Evolutionary conservation across 2,888 invertebrate species (phyloP), one percentile per base, ranked within the genome.

Genomic region (Syrista parreyssii): DNA sequence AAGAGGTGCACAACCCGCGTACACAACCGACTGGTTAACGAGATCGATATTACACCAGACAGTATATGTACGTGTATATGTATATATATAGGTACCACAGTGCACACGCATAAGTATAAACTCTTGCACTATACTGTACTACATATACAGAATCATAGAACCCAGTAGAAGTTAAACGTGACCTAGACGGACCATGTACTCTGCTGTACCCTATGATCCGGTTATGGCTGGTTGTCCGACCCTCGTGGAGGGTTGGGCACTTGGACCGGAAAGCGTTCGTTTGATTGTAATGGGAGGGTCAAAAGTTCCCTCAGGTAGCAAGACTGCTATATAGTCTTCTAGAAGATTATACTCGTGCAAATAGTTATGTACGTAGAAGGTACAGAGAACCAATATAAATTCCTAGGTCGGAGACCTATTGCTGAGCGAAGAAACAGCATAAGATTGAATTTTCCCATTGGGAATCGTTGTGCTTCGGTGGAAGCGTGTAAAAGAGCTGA

Each of bases 221-320:
- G 72, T 71, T 68, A 73, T 34, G 34, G 68, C 40, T 73, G 69
- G 35, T 77, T 73, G 73, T 34, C 23, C 40, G 12, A 31, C 71
- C 68, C 32, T 55, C 71, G 68, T 68, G 74, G 76, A 80, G 84
- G 84, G 85, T 82, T 84, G 80, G 84, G 80, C 81, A 79, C 82
- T 71, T 79, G 81, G 84, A 84, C 86, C 87, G 87, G 86, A 87
- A 87, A 84, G 82, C 82, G 72, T 83, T 83, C 83, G 86, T 85
- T 86, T 86, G 84, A 86, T 87, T 84, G 83, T 81, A 79, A 78
- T 82, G 80, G 83, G 78, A 82, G 84, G 84, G 83, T 86, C 86
- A 83, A 83, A 84, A 83, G 85, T 84, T 84, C 83, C 79, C 77
- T 81, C 83, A 83, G 84, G 82, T 83, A 82, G 79, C 79, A 79